A percentile compares a stretch with the other conserved stretches of the same genome.
Evolutionary conservation across 1,140 invertebrate genomes (phyloP).

Genomic region (Diploscapter pachys): DNA sequence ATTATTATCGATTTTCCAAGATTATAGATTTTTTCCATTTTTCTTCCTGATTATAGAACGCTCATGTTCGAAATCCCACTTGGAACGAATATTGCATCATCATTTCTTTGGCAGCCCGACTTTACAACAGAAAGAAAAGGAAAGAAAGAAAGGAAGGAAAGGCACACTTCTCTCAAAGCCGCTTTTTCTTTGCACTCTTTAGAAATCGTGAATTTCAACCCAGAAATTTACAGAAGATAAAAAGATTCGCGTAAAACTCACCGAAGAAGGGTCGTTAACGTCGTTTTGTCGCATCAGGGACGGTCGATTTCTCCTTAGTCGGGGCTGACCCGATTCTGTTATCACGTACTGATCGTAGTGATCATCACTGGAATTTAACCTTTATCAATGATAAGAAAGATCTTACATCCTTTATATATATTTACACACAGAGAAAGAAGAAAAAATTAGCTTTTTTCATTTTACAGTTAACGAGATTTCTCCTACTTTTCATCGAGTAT

Average conservation of each 20-base stretch:
- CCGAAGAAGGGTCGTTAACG: slow-evolving; percentile 36
- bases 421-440: too few species aligned
- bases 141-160: not conserved
- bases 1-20: not conserved
- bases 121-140: slow-evolving; percentile 4
- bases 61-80: too few species aligned
- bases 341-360: slow-evolving; percentile 57
- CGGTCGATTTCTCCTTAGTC: slow-evolving; percentile 47
- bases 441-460: too few species aligned
- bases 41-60: too few species aligned
- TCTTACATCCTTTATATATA: too few species aligned
- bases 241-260: slow-evolving; percentile 9
- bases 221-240: not conserved
- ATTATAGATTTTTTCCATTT: too few species aligned
- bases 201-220: not conserved
- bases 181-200: not conserved
- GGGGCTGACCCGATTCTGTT: slow-evolving; percentile 25
- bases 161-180: not conserved
- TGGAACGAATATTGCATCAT: too few species aligned
- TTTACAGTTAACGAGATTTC: too few species aligned
- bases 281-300: slow-evolving; percentile 55
- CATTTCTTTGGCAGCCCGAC: not conserved
- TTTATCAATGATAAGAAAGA: too few species aligned
- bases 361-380: slow-evolving; percentile 46
- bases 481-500: too few species aligned